Base-by-base conservation (phyloP, 1,140 invertebrate genomes). In the Eurosta solidaginis region DNA sequence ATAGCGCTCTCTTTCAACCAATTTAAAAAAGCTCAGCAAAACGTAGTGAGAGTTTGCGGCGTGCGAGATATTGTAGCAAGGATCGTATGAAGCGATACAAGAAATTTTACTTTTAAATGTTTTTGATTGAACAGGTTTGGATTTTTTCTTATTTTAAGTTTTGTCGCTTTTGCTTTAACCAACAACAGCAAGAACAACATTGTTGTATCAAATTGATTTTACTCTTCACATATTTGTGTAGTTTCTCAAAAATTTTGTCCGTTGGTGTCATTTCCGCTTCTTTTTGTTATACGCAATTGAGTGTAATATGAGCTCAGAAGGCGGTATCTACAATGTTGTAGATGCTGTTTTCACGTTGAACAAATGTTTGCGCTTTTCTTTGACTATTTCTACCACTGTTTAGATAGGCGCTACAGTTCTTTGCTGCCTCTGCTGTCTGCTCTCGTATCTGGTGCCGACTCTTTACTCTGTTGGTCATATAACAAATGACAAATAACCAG, bases 401-500 rank as follows among this genome's bases (percentile, higher is more conserved):
- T 33, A 4, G 29, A 1, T 27, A 54, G 50, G 6, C 22, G 47
- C n/a, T 40, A 27, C 42, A 7, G 45, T 17, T 25, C 17, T 59
- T 20, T 54, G 1, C 50, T 20, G 25, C 25, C 27, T 20, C 14
- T 22, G 20, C 22, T 47, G n/a, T 75, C 40, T 36, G 29, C 74
- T 50, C 47, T 45, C 49, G 47, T 29, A 9, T 10, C 74, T 40
- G 25, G 17, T 36, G 22, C 50, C 50, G 27, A 54, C 50, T 54
- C 12, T 7, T 25, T 68, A n/a, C n/a, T n/a, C n/a, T n/a, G n/a
- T n/a, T n/a, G n/a, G 33, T 40, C 40, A 40, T 68, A 68, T 33
- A 74, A 74, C 40, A 47, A 77, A 86, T 86, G 85, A 86, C 85
- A 86, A 86, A 86, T 86, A 86, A 86, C 85, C 81, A 86, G 85